phyloP scores from a whole-genome alignment of 2,888 invertebrate genomes.

The Eupithecia tripunctaria region DNA sequence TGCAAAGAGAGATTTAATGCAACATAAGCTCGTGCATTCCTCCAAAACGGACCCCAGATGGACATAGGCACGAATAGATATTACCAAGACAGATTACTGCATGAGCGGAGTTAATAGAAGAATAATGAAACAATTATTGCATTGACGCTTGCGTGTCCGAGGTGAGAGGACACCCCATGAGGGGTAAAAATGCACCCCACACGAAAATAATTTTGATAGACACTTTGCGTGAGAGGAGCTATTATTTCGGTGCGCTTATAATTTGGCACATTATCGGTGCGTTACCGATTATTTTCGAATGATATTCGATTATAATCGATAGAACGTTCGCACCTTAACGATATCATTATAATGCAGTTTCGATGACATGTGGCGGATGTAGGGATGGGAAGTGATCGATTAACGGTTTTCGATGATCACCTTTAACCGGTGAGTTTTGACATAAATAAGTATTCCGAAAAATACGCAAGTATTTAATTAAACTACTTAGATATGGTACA shows the following conservation, averaged over 20 bases:
- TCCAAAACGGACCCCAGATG: constrained; percentile 22
- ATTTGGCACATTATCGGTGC: constrained; percentile 82
- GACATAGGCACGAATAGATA: constrained; percentile 28
- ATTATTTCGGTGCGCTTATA: constrained; percentile 67
- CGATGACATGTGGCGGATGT: constrained; percentile 55
- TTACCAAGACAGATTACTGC: constrained; percentile 63
- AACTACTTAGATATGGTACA: neutral
- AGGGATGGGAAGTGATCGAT: constrained; percentile 30
- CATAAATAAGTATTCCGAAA: neutral
- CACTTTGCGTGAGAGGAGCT: constrained; percentile 81
- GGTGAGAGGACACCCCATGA: constrained; percentile 57
- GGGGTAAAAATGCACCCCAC: constrained; percentile 70
- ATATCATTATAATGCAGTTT: constrained; percentile 71
- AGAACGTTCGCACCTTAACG: constrained; percentile 74
- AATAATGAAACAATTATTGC: constrained; percentile 83
- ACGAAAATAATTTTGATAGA: constrained; percentile 83
- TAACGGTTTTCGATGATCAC: constrained; percentile 20
- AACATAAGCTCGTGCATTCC: neutral
- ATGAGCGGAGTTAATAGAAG: constrained; percentile 80
- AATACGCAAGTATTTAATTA: neutral
- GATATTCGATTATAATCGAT: constrained; percentile 69
- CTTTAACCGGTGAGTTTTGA: neutral
- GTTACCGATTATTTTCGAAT: constrained; percentile 72
- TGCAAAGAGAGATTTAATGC: neutral
- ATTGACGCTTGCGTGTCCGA: constrained; percentile 76